phyloP scores from a whole-genome alignment of 2,888 invertebrate species.

The Cactoblastis cactorum region DNA sequence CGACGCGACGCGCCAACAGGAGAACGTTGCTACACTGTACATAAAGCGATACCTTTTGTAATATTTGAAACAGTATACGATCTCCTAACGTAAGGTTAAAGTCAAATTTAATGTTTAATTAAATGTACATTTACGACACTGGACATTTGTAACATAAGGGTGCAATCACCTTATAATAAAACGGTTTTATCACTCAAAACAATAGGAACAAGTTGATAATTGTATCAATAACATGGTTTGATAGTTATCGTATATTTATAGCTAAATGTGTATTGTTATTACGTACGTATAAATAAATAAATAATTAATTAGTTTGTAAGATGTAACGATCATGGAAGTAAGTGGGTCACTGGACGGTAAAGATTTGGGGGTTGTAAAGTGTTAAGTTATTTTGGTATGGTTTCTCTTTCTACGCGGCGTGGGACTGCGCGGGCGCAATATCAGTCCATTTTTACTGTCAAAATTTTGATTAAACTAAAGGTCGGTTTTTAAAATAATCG shows the following conservation, averaged over 20 bases:
- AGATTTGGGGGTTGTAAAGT: slow-evolving; percentile 60
- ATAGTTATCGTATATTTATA: slow-evolving; percentile 79
- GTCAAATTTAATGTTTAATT: slow-evolving; percentile 76
- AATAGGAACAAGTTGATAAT: slow-evolving; percentile 61
- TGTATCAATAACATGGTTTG: slow-evolving; percentile 74
- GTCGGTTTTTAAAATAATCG: no score
- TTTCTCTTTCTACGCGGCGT: slow-evolving; percentile 17
- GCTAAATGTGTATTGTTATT: slow-evolving; percentile 80
- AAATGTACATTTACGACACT: slow-evolving; percentile 55
- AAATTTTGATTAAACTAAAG: no score
- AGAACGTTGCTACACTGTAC: slow-evolving; percentile 75
- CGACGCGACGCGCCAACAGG: slow-evolving; percentile 49
- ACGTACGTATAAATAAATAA: slow-evolving; percentile 79
- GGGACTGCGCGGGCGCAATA: slow-evolving; percentile 17
- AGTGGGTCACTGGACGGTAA: slow-evolving; percentile 58
- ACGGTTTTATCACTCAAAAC: slow-evolving; percentile 58
- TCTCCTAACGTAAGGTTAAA: slow-evolving; percentile 79
- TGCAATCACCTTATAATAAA: slow-evolving; percentile 62
- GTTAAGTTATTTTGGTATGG: slow-evolving; percentile 49
- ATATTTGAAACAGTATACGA: slow-evolving; percentile 80
- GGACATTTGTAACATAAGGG: slow-evolving; percentile 60
- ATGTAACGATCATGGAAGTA: slow-evolving; percentile 72
- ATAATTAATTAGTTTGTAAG: slow-evolving; percentile 78
- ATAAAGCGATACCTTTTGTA: slow-evolving; percentile 76
- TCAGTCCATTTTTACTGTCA: no score